Conservation (phyloP, 2,113 vertebrate genomes). For the Eira barbara region DNA sequence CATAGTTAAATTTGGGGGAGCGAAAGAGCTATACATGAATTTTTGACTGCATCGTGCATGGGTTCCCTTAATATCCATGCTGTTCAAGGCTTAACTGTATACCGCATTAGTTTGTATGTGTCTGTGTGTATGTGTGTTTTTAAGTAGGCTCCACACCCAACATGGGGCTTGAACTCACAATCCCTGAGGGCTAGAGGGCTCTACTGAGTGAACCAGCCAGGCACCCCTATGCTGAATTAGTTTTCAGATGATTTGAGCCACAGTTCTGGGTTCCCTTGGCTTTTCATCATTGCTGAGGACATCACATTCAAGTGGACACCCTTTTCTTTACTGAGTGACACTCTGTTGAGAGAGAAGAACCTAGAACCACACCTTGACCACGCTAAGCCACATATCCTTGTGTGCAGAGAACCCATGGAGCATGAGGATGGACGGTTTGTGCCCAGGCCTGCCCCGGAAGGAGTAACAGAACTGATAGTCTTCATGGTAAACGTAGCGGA, state of each 20-base stretch:
- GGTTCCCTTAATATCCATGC: background rate
- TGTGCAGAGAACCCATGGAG: conserved; percentile 94
- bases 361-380: conserved; percentile 89
- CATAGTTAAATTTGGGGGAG: background rate
- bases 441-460: conserved; percentile 87
- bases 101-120: background rate
- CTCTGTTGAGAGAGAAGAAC: background rate
- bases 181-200: background rate
- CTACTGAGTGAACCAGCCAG: background rate
- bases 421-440: conserved; percentile 90
- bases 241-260: background rate
- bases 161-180: background rate
- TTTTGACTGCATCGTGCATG: background rate
- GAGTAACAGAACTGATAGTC: conserved; percentile 94
- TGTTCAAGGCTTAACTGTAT: background rate
- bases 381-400: conserved; percentile 93
- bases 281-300: background rate
- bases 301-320: background rate
- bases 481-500: conserved; percentile 82
- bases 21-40: background rate
- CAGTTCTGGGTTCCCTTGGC: background rate
- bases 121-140: too few species aligned
- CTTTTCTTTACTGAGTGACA: background rate
- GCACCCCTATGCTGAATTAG: background rate
- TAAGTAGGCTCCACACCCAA: background rate